phyloP scores from a whole-genome alignment of 2,797 vertebrate species.

The Malacoraja senta region DNA sequence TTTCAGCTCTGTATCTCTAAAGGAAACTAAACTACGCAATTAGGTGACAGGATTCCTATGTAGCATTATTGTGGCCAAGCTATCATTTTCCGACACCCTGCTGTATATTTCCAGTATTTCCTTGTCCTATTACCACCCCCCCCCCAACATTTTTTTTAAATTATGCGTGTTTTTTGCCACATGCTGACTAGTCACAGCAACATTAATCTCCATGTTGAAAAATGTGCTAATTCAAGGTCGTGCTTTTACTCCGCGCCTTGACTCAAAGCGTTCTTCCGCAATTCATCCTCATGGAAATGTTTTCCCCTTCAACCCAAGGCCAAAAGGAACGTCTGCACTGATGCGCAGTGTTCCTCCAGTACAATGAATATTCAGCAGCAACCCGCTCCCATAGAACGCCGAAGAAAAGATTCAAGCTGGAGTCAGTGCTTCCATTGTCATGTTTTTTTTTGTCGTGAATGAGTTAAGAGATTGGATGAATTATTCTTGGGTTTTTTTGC shows the following conservation, averaged over 20 bases:
- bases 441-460: neutral
- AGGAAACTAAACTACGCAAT: neutral
- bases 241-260: neutral
- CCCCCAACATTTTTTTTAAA: no score
- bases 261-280: neutral
- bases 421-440: neutral
- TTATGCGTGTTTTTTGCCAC: neutral
- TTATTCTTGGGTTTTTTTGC: neutral
- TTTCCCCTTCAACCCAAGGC: neutral
- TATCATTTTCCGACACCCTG: neutral
- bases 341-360: neutral
- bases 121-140: neutral
- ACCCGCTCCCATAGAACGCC: neutral
- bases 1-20: no score
- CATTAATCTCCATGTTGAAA: neutral
- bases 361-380: neutral
- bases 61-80: neutral
- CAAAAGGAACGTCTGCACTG: neutral
- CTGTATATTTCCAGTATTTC: neutral
- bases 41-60: neutral
- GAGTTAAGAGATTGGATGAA: constrained; percentile 25
- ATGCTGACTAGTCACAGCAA: neutral
- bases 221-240: constrained; percentile 16
- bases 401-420: neutral
- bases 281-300: neutral